Evolutionary conservation across 30 jellyfish, hydroid and myxozoan species (phyloP), one percentile per base, ranked within the genome.

Genomic region (Pelagia noctiluca): DNA sequence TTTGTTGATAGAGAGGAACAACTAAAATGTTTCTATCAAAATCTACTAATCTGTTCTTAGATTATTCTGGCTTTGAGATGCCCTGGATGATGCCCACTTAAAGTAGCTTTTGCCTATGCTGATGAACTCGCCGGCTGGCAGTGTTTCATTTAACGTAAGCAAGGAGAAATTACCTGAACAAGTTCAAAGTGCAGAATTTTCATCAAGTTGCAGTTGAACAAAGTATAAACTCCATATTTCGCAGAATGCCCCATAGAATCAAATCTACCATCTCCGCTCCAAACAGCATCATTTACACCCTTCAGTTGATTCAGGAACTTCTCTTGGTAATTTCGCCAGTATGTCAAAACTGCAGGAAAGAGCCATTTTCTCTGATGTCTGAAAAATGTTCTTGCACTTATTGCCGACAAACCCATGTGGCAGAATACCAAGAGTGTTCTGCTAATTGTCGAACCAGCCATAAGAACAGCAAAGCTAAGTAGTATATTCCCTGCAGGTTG

Each of bases 171-270:
- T 24, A 75, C 87, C 76, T 52, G 87, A 29, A 75, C 60, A 18
- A 48, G 48, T 12, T 75, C 76, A 75, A 75, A 57, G 78, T 75
- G 76, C 29, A 75, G 78, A 47, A 75, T 52, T 75, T 75, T 75
- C 63, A 35, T 50, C 22, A 75, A 5, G 24, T 31, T 47, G 21
- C 21, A 18, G 32, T 60, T 22, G 60, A 75, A 50, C 61, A 75
- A 48, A 26, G 76, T 5, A 10, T 75, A 75, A n/a, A 50, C 76
- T 7, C 87, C 42, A 54, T 75, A 75, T 54, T 75, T 75, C 11
- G 87, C 76, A 18, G 63, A 7, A 50, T 75, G 87, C 23, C 87
- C 87, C 87, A 75, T 63, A 21, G 83, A 78, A 63, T 54, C 89
- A 78, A 78, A 78, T 11, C 89, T 13, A 23, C 84, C 81, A 78